A percentile compares a stretch with the other conserved stretches of the same genome.
These are phyloP conservation scores for Urosaurus nigricauda DNA, from an alignment of 2,797 vertebrate species.

Conservation along the genomic window DNA sequence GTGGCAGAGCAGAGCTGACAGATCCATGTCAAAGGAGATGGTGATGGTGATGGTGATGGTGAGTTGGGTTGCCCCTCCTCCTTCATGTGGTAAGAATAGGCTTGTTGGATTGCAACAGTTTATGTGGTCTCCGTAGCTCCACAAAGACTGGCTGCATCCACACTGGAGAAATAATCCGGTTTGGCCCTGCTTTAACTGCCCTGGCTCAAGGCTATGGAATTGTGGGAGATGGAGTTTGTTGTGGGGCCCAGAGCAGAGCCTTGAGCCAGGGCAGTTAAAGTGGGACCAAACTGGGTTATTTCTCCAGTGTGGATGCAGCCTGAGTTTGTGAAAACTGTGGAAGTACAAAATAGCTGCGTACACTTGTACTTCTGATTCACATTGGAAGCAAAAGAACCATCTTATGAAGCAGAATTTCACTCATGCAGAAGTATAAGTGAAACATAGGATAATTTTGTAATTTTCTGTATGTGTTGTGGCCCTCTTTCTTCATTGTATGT, in stretches of 20 bases:
- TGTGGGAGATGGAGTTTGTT: too few relatives aligned
- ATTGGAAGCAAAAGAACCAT: not conserved
- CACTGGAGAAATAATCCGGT: too few relatives aligned
- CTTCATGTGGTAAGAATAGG: not conserved
- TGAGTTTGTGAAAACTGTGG: not conserved
- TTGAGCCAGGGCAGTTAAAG: too few relatives aligned
- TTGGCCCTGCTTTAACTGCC: too few relatives aligned
- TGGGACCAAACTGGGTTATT: too few relatives aligned
- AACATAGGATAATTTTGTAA: not conserved
- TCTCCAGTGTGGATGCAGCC: too few relatives aligned
- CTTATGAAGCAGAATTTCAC: not conserved
- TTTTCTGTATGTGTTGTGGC: not conserved
- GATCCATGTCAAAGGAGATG: not conserved
- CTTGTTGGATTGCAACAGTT: not conserved
- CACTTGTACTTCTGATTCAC: not conserved
- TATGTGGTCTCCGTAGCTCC: not conserved
- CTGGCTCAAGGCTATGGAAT: too few relatives aligned
- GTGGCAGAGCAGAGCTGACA: not conserved
- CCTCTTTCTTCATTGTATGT: conserved; percentile 6
- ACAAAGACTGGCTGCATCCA: too few relatives aligned
- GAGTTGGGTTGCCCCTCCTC: not conserved
- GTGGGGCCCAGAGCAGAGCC: too few relatives aligned
- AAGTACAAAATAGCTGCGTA: not conserved
- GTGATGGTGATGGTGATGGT: too few relatives aligned
- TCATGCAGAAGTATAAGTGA: too few relatives aligned